These are phyloP conservation scores for Simalia tracyae DNA, from an alignment of 2,797 vertebrate genomes.

Conservation along the genomic window DNA sequence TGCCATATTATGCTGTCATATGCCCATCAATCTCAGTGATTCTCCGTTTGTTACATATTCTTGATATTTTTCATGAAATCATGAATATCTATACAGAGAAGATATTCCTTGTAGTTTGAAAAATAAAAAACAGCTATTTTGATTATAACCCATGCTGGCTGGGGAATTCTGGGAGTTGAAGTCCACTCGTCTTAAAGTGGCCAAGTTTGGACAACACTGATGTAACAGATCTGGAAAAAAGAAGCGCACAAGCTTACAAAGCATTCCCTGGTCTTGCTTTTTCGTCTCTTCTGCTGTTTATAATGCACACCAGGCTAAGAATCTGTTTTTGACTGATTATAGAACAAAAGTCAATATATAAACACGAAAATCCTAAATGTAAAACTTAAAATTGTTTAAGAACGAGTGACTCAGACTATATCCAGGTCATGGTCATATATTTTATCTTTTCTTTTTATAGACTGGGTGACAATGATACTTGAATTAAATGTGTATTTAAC, in stretches of 20 bases:
- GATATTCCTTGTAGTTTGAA: neutral
- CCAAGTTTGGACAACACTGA: too few relatives aligned
- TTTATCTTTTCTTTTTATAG: neutral
- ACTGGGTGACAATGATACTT: neutral
- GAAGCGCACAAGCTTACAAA: neutral
- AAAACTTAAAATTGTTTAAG: neutral
- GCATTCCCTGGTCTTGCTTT: neutral
- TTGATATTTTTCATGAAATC: neutral
- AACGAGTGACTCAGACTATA: neutral
- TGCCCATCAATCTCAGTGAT: neutral
- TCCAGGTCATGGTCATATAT: neutral
- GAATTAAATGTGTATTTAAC: neutral
- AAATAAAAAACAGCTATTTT: neutral
- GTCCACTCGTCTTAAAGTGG: too few relatives aligned
- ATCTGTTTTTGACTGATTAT: neutral
- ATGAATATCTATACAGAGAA: neutral
- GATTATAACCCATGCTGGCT: neutral
- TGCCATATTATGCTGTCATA: neutral
- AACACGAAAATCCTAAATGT: neutral
- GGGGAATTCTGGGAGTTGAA: too few relatives aligned
- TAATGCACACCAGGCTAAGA: neutral
- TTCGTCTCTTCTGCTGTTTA: neutral
- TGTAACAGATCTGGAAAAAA: neutral
- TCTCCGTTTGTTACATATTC: neutral
- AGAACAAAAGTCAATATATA: neutral